Conservation (phyloP, 2,113 vertebrate genomes). For the Bagarius yarrelli region DNA sequence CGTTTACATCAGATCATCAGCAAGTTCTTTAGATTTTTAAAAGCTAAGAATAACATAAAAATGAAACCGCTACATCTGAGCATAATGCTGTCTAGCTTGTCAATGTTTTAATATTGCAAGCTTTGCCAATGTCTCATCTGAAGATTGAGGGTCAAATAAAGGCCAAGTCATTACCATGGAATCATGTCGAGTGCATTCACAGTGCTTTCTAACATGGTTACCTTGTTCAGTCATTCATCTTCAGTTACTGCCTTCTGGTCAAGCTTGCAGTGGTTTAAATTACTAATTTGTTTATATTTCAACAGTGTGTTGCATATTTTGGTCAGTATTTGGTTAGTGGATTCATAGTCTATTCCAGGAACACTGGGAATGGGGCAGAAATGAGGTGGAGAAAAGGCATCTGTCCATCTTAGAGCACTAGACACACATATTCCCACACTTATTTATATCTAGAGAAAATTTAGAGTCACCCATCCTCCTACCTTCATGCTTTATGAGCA, state of each 20-base stretch:
- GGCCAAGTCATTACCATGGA: background rate
- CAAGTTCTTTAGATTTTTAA: background rate
- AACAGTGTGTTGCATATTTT: background rate
- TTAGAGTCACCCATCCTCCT: background rate
- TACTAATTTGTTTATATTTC: background rate
- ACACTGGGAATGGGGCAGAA: background rate
- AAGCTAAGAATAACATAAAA: background rate
- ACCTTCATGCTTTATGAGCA: background rate
- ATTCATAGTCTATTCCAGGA: constrained; percentile 4
- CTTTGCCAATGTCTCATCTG: background rate
- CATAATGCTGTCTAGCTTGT: background rate
- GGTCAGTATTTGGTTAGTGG: background rate
- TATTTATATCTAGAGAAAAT: background rate
- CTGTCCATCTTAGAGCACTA: background rate
- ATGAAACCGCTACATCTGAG: background rate
- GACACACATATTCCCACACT: background rate
- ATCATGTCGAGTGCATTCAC: background rate
- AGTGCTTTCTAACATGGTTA: background rate
- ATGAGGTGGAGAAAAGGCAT: background rate
- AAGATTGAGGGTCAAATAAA: background rate
- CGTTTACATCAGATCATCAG: background rate
- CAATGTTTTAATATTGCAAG: background rate
- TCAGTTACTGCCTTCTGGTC: background rate
- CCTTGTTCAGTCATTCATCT: constrained; percentile 1
- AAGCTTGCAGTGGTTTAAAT: background rate